Conservation (phyloP, 2,888 invertebrate genomes). For the Heteromyza rotundicornis region DNA sequence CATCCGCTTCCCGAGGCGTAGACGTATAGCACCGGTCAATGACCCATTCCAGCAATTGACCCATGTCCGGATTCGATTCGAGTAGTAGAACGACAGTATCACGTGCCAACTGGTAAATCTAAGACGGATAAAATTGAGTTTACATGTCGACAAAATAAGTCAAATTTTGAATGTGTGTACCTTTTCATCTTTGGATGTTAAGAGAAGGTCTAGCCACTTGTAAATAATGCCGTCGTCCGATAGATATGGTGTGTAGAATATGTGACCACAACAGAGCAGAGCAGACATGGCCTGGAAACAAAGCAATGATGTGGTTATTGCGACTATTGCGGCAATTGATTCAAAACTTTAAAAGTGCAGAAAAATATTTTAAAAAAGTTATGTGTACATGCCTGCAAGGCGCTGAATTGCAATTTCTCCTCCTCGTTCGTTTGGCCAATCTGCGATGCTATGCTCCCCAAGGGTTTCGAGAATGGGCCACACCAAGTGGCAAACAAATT, state of each 20-base stretch:
- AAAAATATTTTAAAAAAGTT: background rate
- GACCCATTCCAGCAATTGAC: constrained; percentile 93
- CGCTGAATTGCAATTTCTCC: constrained; percentile 70
- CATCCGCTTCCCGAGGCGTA: constrained; percentile 87
- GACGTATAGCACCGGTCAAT: constrained; percentile 98
- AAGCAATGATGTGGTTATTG: background rate
- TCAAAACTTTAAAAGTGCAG: background rate
- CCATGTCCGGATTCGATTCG: constrained; percentile 94
- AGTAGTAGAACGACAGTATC: constrained; percentile 92
- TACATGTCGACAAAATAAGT: background rate
- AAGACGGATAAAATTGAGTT: constrained; percentile 13
- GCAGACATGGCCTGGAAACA: constrained; percentile 87
- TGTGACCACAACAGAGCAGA: constrained; percentile 92
- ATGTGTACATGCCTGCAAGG: constrained; percentile 63
- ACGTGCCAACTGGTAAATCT: constrained; percentile 90
- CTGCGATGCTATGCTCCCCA: constrained; percentile 65
- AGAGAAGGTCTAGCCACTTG: constrained; percentile 90
- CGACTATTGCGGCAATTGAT: too few species aligned
- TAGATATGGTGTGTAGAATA: constrained; percentile 84
- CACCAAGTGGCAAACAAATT: constrained; percentile 94
- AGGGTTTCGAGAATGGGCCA: constrained; percentile 80
- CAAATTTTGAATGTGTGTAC: constrained; percentile 61
- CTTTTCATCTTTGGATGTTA: constrained; percentile 87
- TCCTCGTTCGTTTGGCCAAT: constrained; percentile 64
- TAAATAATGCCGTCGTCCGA: constrained; percentile 93